These are phyloP conservation scores for Autographa gamma DNA, from an alignment of 2,888 invertebrate genomes.

Conservation along the genomic window DNA sequence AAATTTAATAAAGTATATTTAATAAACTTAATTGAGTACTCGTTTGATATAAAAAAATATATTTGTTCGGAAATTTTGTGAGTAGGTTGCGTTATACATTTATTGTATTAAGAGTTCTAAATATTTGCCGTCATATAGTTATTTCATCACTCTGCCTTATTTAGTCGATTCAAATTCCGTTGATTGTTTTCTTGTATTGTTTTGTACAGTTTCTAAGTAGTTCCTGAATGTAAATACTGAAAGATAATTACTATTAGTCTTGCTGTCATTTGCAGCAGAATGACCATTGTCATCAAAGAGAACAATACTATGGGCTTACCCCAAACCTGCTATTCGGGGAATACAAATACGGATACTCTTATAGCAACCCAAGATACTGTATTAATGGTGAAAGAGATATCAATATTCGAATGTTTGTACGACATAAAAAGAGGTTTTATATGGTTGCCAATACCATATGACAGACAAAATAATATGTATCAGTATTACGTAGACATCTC, in stretches of 20 bases:
- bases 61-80: too few species aligned
- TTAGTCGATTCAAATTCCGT: too few species aligned
- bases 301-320: not conserved
- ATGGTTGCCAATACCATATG: not conserved
- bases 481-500: not conserved
- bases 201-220: too few species aligned
- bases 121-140: too few species aligned
- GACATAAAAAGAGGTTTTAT: conserved; percentile 1
- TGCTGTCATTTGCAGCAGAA: not conserved
- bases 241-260: not conserved
- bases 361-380: not conserved
- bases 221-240: not conserved
- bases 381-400: not conserved
- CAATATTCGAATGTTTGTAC: not conserved
- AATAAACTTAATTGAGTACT: too few species aligned
- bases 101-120: too few species aligned
- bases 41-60: too few species aligned
- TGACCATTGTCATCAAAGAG: not conserved
- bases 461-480: not conserved
- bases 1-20: too few species aligned
- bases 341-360: not conserved
- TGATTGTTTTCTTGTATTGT: too few species aligned
- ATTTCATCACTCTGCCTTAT: too few species aligned
- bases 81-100: too few species aligned
- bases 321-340: not conserved